Percentiles rank a stretch among this genome's conserved stretches.
Evolutionary conservation across 2,113 vertebrate genomes (phyloP).

Genomic region (Hiodon tergisus): DNA sequence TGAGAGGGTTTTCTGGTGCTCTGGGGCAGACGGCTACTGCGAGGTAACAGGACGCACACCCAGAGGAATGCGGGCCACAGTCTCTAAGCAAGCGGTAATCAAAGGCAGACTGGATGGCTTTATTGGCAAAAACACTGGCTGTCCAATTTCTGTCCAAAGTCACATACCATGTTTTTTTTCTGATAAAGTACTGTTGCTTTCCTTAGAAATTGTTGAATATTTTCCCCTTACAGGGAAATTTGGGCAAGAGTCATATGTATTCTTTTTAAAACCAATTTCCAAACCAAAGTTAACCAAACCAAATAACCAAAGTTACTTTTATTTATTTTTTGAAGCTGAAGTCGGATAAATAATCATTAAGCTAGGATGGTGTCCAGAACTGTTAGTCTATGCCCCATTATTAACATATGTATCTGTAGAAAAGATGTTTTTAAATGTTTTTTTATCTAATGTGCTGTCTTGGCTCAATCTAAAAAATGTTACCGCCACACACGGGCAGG

Average conservation of each 20-base stretch:
- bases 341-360: too few species aligned
- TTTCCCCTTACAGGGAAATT: neutral
- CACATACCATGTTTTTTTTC: neutral
- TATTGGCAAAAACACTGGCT: neutral
- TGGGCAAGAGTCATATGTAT: neutral
- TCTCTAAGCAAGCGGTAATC: slow-evolving; percentile 9
- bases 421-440: too few species aligned
- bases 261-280: too few species aligned
- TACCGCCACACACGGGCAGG: too few species aligned
- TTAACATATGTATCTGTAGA: too few species aligned
- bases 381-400: too few species aligned
- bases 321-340: too few species aligned
- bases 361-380: too few species aligned
- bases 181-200: neutral
- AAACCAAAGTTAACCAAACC: too few species aligned
- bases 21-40: neutral
- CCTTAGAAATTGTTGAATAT: neutral
- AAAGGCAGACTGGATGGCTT: neutral
- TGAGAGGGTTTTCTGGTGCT: neutral
- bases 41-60: neutral
- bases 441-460: too few species aligned
- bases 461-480: too few species aligned
- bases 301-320: too few species aligned
- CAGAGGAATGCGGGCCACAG: neutral
- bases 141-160: neutral